Conservation (phyloP, 2,113 vertebrate genomes). For the Plotosus lineatus region DNA sequence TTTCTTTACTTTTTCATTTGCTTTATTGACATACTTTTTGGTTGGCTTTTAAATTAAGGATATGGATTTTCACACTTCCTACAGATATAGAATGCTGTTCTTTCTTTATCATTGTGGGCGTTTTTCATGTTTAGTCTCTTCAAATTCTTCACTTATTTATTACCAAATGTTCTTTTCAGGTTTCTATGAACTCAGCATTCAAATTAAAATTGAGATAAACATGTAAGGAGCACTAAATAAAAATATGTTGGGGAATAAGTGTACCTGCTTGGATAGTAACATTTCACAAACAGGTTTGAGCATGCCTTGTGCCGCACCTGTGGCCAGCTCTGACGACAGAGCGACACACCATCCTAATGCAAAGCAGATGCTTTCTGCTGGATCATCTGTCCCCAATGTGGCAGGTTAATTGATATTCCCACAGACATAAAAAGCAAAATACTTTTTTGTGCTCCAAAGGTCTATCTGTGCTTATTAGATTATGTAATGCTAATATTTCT, state of each 20-base stretch:
- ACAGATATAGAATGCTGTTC: not conserved
- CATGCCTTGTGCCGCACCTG: constrained; percentile 61
- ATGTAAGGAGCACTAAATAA: constrained; percentile 29
- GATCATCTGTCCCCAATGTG: constrained; percentile 19
- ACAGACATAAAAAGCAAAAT: constrained; percentile 11
- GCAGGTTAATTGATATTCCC: constrained; percentile 15
- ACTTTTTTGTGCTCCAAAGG: too few relatives aligned
- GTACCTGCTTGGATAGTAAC: constrained; percentile 52
- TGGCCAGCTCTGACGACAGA: constrained; percentile 49
- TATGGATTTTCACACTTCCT: not conserved
- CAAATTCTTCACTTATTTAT: not conserved
- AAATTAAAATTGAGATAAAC: not conserved
- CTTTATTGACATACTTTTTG: not conserved
- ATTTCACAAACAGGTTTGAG: constrained; percentile 61
- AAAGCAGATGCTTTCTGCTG: constrained; percentile 23
- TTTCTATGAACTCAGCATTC: not conserved
- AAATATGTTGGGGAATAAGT: constrained; percentile 46
- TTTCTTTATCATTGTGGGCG: not conserved
- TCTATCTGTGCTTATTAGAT: not conserved
- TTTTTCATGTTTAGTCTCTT: not conserved
- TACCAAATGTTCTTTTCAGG: not conserved
- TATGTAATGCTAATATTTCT: not conserved
- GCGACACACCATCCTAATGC: constrained; percentile 22
- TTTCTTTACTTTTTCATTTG: not conserved
- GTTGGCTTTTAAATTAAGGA: not conserved